These are phyloP conservation scores for Temnothorax longispinosus DNA, from an alignment of 1,140 invertebrate species.

Conservation along the genomic window DNA sequence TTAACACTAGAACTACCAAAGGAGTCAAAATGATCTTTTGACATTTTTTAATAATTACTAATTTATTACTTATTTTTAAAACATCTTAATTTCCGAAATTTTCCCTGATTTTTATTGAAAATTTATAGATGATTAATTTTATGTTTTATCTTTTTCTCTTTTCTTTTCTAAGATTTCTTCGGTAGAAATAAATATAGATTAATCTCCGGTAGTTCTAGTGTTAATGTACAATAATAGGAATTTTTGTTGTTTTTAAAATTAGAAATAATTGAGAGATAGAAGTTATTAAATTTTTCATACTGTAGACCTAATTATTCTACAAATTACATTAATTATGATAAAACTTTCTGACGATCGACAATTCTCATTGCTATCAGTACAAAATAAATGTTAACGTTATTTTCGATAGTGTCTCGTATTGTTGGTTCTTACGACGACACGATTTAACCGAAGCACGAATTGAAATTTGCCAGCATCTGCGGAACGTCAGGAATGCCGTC, in stretches of 20 bases:
- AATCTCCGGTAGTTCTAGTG: too few species aligned
- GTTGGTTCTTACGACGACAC: slow-evolving; percentile 9
- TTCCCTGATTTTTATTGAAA: too few species aligned
- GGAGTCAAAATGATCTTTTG: too few species aligned
- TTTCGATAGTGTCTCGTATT: slow-evolving; percentile 14
- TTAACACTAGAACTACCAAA: too few species aligned
- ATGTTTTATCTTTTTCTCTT: too few species aligned
- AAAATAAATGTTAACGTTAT: slow-evolving; percentile 12
- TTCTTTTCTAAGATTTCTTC: too few species aligned
- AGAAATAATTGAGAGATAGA: neutral
- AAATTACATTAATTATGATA: slow-evolving; percentile 1
- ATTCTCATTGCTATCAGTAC: neutral
- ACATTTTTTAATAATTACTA: too few species aligned
- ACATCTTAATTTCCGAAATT: too few species aligned
- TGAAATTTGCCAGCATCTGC: slow-evolving; percentile 53
- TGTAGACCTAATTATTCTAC: neutral
- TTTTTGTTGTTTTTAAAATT: neutral
- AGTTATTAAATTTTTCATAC: neutral
- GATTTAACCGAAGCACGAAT: slow-evolving; percentile 54
- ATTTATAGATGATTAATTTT: too few species aligned
- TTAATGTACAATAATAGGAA: neutral
- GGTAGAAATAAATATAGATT: too few species aligned
- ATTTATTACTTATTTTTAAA: too few species aligned
- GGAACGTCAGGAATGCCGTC: slow-evolving; percentile 51
- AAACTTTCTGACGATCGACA: neutral